These are phyloP conservation scores for Myodes glareolus DNA, from an alignment of 2,113 vertebrate genomes.

Conservation along the genomic window DNA sequence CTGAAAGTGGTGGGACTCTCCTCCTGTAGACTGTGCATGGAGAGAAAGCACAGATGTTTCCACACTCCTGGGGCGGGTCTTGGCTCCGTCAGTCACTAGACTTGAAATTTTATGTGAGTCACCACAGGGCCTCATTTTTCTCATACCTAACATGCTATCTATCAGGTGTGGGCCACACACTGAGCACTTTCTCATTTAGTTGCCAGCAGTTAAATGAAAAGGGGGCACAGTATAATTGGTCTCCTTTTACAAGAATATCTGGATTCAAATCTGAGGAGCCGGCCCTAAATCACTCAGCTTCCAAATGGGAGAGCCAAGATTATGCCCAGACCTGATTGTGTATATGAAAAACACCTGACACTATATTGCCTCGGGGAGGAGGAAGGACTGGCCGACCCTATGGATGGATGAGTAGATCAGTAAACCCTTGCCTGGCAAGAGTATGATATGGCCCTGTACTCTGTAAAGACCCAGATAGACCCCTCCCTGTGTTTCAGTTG, in stretches of 20 bases:
- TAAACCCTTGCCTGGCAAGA: background rate
- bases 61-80: background rate
- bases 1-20: background rate
- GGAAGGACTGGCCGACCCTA: background rate
- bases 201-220: background rate
- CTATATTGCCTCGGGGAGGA: background rate
- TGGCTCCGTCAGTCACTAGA: background rate
- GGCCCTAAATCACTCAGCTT: background rate
- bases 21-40: background rate
- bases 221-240: background rate
- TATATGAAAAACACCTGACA: background rate
- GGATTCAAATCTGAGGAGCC: background rate
- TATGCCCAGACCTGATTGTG: background rate
- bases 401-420: background rate
- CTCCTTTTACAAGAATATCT: background rate
- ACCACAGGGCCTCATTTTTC: background rate
- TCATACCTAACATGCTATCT: background rate
- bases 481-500: background rate
- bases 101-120: background rate
- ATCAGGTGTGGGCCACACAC: background rate
- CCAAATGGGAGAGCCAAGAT: background rate
- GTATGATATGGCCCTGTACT: too few relatives aligned
- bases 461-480: background rate
- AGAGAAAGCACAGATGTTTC: background rate
- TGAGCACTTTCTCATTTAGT: background rate